phyloP scores from a whole-genome alignment of 2,113 vertebrate genomes.

The Panthera uncia region DNA sequence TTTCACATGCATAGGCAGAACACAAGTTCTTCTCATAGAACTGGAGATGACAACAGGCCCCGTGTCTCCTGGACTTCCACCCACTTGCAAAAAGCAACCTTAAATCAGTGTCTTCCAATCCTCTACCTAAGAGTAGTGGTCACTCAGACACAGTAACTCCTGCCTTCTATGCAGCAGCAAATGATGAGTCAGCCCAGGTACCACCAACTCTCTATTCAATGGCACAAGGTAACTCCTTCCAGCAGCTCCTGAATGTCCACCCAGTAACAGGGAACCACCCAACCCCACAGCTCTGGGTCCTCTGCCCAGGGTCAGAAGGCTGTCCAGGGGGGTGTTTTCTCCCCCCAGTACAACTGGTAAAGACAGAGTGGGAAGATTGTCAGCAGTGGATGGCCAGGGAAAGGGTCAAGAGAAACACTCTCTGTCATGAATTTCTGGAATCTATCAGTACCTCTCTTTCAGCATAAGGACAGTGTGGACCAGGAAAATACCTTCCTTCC shows the following conservation, averaged over 20 bases:
- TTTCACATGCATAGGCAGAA: not conserved
- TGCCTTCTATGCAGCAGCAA: not conserved
- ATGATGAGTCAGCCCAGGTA: not conserved
- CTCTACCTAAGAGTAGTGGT: not conserved
- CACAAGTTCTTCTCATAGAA: not conserved
- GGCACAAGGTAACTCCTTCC: not conserved
- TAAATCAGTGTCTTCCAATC: not conserved
- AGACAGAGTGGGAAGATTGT: not conserved
- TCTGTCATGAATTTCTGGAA: not conserved
- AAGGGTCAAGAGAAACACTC: not conserved
- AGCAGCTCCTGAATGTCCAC: not conserved
- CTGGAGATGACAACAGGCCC: not conserved
- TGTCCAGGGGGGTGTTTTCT: not conserved
- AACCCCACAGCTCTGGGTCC: not conserved
- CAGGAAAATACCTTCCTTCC: not conserved
- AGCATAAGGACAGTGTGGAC: not conserved
- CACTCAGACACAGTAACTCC: not conserved
- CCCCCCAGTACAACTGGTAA: not conserved
- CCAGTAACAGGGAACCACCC: not conserved
- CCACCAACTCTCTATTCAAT: rapidly evolving
- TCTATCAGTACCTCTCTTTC: not conserved
- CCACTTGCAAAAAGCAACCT: not conserved
- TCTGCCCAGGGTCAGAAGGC: not conserved
- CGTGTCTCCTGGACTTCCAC: too few relatives aligned
- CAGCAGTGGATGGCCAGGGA: not conserved